Conservation (phyloP, 1,140 invertebrate species). For the Ceratina japonica region DNA sequence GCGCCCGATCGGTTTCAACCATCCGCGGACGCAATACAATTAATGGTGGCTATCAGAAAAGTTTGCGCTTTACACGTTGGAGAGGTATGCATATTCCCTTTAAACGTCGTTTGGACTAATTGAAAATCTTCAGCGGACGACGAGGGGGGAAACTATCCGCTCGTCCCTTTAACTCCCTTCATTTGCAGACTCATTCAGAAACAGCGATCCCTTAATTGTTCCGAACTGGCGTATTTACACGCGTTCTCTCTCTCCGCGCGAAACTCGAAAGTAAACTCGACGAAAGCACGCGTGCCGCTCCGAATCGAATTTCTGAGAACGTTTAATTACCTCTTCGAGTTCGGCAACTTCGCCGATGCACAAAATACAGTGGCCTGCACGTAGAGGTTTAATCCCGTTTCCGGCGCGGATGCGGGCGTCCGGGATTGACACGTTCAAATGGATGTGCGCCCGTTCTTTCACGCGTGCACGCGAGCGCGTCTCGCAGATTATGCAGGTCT, state of each 20-base stretch:
- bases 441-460: too few relatives aligned
- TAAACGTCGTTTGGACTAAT: background rate
- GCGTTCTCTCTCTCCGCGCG: conserved; percentile 1
- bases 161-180: background rate
- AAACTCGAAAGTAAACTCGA: conserved; percentile 18
- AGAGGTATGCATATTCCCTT: too few relatives aligned
- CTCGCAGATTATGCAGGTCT: background rate
- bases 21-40: too few relatives aligned
- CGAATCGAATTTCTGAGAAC: conserved; percentile 13
- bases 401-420: background rate
- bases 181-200: background rate
- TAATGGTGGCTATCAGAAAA: too few relatives aligned
- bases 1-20: too few relatives aligned
- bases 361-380: conserved; percentile 1
- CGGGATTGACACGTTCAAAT: background rate
- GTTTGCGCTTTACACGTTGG: too few relatives aligned
- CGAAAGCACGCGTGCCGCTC: background rate
- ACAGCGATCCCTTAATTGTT: conserved; percentile 18
- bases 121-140: background rate
- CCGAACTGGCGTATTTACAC: conserved; percentile 5
- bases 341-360: background rate
- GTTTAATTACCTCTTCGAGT: background rate
- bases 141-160: background rate
- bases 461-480: too few relatives aligned
- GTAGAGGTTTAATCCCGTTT: conserved; percentile 2